Base-by-base conservation (phyloP, 2,888 invertebrate species). In the Aproaerema taeniolella region DNA sequence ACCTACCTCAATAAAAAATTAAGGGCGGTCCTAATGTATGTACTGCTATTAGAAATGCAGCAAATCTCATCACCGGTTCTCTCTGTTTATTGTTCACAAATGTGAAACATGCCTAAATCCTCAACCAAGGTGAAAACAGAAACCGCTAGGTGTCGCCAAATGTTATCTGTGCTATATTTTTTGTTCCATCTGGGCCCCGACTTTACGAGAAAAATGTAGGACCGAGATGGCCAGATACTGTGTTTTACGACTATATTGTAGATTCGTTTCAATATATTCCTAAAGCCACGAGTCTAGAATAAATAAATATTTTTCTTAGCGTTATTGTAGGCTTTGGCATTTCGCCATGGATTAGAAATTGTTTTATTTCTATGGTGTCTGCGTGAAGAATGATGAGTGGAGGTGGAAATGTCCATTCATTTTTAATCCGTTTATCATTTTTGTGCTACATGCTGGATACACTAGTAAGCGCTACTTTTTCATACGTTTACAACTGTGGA, bases 131-230 rank as follows among this genome's bases (percentile, higher is more conserved):
- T 41, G 38, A n/a, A 26, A 39, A 39, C 39, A 30, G 30, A 25
- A 17, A 20, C 9, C 11, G 17, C 10, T 20, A 32, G 28, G 41
- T 41, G 37, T 42, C 37, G 12, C 42, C 38, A 14, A 24, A 31
- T 15, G 43, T 45, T 47, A 48, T 50, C 50, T 42, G 31, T 41
- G 51, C 52, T 42, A 64, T 61, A 63, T 61, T 61, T 64, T 61
- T 62, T 61, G 47, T 38, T 43, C 40, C 45, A 42, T 38, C 42
- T 45, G 47, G 42, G 30, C 31, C n/a, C 46, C 37, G 46, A 37
- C 53, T 50, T 59, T 58, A 48, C 28, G 38, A 39, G 52, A 50
- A 53, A 61, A 55, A 56, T 52, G 49, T 50, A 46, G 39, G 50
- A 52, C 46, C 38, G 39, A 39, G 47, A 47, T 52, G 46, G 41